Base-by-base conservation (phyloP, 2,888 invertebrate genomes). In the Chaetogeoica ovagalla region DNA sequence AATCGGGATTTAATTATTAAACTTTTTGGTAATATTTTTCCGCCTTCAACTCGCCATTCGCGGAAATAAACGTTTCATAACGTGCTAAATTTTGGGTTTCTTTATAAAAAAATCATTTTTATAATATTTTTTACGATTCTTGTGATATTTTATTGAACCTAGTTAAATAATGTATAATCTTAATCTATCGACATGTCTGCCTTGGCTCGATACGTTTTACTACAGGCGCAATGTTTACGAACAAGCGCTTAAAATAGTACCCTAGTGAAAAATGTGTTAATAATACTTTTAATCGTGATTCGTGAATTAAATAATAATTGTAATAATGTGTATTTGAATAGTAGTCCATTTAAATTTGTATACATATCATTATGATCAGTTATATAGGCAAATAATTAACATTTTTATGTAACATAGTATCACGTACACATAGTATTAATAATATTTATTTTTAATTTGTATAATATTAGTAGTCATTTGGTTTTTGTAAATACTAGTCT, bases 1-100 rank as follows among this genome's bases (percentile, higher is more conserved):
- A 57, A 71, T 9, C 70, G 79, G 0, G 63, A 79, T 55, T 62
- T 62, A 57, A 70, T 79, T 57, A 57, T 55, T 55, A 71, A 79
- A 57, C 19, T 79, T 9, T 79, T 79, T 71, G 79, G 79, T 79
- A 79, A 79, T 79, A 79, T 79, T 63, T 79, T 79, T n/a, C 79
- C 79, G 8, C 79, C 79, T 52, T 23, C 70, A 52, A 30, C 23
- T 71, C 79, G 63, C 9, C 79, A 57, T 39, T 63, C 55, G 8
- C 60, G 79, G 23, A 79, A 79, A 71, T 79, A 43, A 69, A 37
- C 21, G 37, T 37, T 69, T 37, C 6, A 60, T 55, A 19, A 11
- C 15, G 13, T 3, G 3, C 48, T 48, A 48, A 48, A 43, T 71
- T 55, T 23, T 55, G 19, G 30, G 23, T 9, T 43, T 30, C 7